Conservation (phyloP, 2,888 invertebrate genomes). For the Apodemia mormo region DNA sequence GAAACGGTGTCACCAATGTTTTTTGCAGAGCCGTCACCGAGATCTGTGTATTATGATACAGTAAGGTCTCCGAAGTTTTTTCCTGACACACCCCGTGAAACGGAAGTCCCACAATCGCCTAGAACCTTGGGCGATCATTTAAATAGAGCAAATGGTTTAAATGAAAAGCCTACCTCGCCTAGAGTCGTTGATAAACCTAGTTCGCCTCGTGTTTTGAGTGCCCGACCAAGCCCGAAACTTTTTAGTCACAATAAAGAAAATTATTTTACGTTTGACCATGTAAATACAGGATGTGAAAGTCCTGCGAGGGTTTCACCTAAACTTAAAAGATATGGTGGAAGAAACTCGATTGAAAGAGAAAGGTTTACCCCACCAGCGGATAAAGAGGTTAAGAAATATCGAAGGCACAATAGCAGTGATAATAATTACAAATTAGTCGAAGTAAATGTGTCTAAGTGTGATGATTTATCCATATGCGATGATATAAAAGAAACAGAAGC, state of each 20-base stretch:
- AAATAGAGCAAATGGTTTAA: conserved; percentile 59
- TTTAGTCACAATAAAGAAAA: conserved; percentile 72
- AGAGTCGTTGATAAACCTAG: conserved; percentile 31
- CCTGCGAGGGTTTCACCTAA: conserved; percentile 51
- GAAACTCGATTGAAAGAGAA: conserved; percentile 71
- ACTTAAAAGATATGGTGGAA: conserved; percentile 66
- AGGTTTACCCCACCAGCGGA: conserved; percentile 69
- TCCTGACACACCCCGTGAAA: conserved; percentile 65
- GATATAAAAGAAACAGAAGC: conserved; percentile 53
- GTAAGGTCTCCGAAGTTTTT: conserved; percentile 74
- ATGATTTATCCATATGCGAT: conserved; percentile 48
- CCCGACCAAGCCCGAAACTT: conserved; percentile 68
- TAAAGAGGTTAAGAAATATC: conserved; percentile 65
- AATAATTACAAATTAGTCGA: conserved; percentile 69
- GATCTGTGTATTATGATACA: conserved; percentile 72
- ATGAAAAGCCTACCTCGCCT: conserved; percentile 67
- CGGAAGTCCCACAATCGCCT: conserved; percentile 67
- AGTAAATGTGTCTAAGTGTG: conserved; percentile 55
- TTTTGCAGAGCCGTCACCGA: conserved; percentile 70
- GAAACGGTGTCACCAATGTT: conserved; percentile 71
- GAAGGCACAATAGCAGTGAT: conserved; percentile 72
- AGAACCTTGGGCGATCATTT: conserved; percentile 60
- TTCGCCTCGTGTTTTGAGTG: conserved; percentile 51
- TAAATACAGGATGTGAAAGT: conserved; percentile 49
- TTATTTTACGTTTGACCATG: conserved; percentile 70